Conservation (phyloP, 2,797 vertebrate genomes). For the Periparus ater region DNA sequence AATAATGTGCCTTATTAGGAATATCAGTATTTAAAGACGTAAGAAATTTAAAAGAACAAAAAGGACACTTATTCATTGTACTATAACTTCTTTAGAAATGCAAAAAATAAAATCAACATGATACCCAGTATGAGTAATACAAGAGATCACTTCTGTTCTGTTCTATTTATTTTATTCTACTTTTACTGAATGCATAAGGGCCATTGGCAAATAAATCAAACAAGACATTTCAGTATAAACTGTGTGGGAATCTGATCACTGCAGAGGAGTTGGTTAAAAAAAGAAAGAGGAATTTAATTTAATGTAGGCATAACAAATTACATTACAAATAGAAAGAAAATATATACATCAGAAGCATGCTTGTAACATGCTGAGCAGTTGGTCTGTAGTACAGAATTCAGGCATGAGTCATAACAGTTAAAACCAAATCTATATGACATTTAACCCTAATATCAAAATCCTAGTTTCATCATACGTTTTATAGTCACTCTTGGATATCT, state of each 20-base stretch:
- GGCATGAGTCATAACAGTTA: background rate
- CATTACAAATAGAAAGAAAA: background rate
- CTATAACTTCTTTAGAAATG: background rate
- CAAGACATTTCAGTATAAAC: background rate
- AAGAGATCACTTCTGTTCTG: background rate
- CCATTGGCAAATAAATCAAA: background rate
- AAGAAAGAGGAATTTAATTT: background rate
- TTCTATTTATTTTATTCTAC: background rate
- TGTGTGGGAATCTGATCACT: background rate
- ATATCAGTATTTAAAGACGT: background rate
- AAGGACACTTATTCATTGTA: background rate
- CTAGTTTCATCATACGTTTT: background rate
- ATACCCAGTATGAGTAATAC: background rate
- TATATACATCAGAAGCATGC: background rate
- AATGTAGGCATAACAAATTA: background rate
- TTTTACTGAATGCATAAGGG: background rate
- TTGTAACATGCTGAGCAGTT: background rate
- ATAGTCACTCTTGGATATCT: background rate
- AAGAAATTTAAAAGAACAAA: background rate
- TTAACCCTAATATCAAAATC: background rate
- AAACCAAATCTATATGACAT: background rate
- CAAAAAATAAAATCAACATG: background rate
- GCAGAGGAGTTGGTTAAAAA: background rate
- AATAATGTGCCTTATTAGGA: background rate
- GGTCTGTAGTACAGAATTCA: background rate